Base-by-base conservation (phyloP, 2,888 invertebrate species). In the Xylophagus ater region DNA sequence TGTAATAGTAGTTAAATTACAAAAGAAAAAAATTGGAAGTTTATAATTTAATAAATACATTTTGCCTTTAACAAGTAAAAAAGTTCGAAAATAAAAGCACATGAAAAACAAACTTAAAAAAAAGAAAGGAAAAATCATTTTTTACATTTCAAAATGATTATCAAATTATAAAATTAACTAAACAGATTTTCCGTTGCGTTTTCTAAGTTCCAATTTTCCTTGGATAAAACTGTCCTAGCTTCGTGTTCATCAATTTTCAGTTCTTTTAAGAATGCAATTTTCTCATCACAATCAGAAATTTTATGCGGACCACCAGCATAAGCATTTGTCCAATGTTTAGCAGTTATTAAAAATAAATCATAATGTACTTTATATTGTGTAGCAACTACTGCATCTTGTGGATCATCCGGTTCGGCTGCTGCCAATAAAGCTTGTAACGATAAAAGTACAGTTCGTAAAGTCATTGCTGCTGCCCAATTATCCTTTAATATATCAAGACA, bases 381-480 rank as follows among this genome's bases (percentile, higher is more conserved):
- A 19, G 98, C 98, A 15, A 99, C 98, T 0, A 98, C 92, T 0
- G 93, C 94, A 66, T 96, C 89, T 60, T 90, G 90, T 2, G 92
- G 92, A 67, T 92, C 90, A 65, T 89, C 88, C 4, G 90, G 89
- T 58, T 89, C 90, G 4, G 90, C 88, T 2, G 90, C 86, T 14
- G 90, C 82, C 47, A 98, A 67, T 45, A 98, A 67, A 1, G 96
- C 96, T 74, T 98, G 98, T 49, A 98, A 72, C 2, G 96, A 96
- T 19, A 98, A 68, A 42, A 98, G 68, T 19, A 97, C 96, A 20
- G 97, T 97, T 46, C 97, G 75, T 45, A 99, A 69, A 1, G 97
- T 98, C 80, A 98, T 88, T 6, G 98, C 97, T 36, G 98, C 98
- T 45, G 98, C 98, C 97, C 92, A 92, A 65, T 92, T 89, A 60